Evolutionary conservation across 2,888 invertebrate species (phyloP).

Genomic region (Apamea crenata): DNA sequence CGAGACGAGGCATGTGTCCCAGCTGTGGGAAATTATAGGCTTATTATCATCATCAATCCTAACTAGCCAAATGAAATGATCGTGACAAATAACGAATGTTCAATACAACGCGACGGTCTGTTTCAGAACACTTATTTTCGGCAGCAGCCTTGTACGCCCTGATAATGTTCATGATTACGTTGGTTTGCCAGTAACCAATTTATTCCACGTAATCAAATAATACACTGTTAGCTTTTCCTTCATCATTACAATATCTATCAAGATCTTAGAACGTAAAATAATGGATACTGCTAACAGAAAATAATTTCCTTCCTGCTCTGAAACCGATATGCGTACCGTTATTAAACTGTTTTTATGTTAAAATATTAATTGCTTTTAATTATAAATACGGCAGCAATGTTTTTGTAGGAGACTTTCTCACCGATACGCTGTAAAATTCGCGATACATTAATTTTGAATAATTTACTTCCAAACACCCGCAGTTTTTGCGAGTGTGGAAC

Average conservation of each 20-base stretch:
- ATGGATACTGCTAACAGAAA: not conserved
- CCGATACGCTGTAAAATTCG: constrained; percentile 1
- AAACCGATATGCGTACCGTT: constrained; percentile 38
- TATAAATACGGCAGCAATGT: constrained; percentile 30
- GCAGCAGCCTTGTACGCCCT: constrained; percentile 28
- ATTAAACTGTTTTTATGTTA: constrained; percentile 28
- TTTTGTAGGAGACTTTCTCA: constrained; percentile 39
- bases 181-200: not conserved
- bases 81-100: not conserved
- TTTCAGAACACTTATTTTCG: constrained; percentile 20
- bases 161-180: constrained; percentile 18
- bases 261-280: constrained; percentile 27
- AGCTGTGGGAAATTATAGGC: not conserved
- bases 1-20: not conserved
- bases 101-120: constrained; percentile 11
- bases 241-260: constrained; percentile 24
- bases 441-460: constrained; percentile 12
- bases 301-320: constrained; percentile 20
- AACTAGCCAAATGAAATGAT: not conserved
- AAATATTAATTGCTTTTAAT: constrained; percentile 31
- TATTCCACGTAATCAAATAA: constrained; percentile 21
- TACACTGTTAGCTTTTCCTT: not conserved
- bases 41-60: not conserved
- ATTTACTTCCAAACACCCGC: not conserved
- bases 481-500: constrained; percentile 7